A percentile compares a stretch with the other conserved stretches of the same genome.
These are phyloP conservation scores for Laticauda colubrina DNA, from an alignment of 2,113 vertebrate genomes.

Conservation along the genomic window DNA sequence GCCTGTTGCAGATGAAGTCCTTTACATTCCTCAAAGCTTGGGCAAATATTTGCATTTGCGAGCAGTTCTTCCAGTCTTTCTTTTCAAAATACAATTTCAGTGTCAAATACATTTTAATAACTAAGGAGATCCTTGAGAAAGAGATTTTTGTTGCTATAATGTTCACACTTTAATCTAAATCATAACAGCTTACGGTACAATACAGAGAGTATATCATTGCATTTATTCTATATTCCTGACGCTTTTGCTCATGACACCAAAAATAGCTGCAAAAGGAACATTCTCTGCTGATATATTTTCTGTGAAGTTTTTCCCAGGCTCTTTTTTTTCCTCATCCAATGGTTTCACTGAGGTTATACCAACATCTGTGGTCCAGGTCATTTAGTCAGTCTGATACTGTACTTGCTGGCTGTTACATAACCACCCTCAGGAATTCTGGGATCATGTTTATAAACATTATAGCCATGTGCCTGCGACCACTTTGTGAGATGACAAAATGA, in stretches of 20 bases:
- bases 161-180: conserved; percentile 43
- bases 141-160: neutral
- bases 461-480: conserved; percentile 72
- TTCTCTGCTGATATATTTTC: neutral
- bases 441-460: conserved; percentile 83
- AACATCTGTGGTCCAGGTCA: conserved; percentile 41
- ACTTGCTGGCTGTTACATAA: conserved; percentile 67
- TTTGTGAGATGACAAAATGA: conserved; percentile 60
- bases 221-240: conserved; percentile 44
- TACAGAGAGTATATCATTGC: conserved; percentile 27
- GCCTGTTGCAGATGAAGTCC: neutral
- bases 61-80: neutral
- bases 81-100: conserved; percentile 22
- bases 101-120: conserved; percentile 12
- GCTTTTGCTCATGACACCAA: conserved; percentile 46
- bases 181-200: conserved; percentile 29
- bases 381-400: conserved; percentile 49
- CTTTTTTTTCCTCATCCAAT: neutral
- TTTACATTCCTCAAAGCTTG: neutral
- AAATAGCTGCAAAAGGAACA: conserved; percentile 49
- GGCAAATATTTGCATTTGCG: neutral
- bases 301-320: neutral
- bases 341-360: neutral
- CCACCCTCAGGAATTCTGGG: conserved; percentile 69
- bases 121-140: neutral